Evolutionary conservation across 2,797 vertebrate genomes (phyloP), one percentile per base, ranked within the genome.

Genomic region (Siniperca scherzeri): DNA sequence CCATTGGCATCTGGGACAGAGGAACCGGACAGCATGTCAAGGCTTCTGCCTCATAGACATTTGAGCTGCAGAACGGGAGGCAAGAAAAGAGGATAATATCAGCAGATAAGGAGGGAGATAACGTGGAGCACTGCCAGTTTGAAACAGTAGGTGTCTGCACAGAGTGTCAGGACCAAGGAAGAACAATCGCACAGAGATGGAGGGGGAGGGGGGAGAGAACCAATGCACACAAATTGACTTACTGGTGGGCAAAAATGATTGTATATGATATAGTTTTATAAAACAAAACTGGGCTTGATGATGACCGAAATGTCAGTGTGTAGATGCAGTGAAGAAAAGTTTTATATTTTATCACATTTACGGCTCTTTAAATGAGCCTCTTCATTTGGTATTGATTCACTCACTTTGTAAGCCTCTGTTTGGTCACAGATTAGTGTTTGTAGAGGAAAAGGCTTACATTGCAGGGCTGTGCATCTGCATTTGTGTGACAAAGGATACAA

Each of bases 241-340:
- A 72, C 42, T 78, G 36, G 57, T 78, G 69, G 81, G 74, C 67
- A 83, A 84, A 90, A 76, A 83, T 81, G 85, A 91, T 93, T 94
- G 93, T 92, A 94, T 78, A 83, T 80, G 70, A 82, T 90, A 82
- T 94, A 90, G 89, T 94, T 95, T 94, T 93, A 80, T 93, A 89
- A 66, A 74, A 78, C n/a, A 85, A 38, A 75, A 77, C 40, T 56
- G 80, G 56, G 66, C 50, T 87, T 89, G 85, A 80, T 85, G 72
- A 75, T 80, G 80, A 90, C 55, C 74, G 1, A 82, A 80, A 67
- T 27, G 30, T 68, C 36, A n/a, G 70, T 65, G 80, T 83, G 83
- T 75, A 77, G 82, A 78, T 85, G 83, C 76, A 56, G 70, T 57
- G 70, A 77, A 53, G 30, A 42, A 70, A 78, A 69, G 33, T 88